phyloP scores from a whole-genome alignment of 2,888 invertebrate genomes.

The Tenthredo amoena region DNA sequence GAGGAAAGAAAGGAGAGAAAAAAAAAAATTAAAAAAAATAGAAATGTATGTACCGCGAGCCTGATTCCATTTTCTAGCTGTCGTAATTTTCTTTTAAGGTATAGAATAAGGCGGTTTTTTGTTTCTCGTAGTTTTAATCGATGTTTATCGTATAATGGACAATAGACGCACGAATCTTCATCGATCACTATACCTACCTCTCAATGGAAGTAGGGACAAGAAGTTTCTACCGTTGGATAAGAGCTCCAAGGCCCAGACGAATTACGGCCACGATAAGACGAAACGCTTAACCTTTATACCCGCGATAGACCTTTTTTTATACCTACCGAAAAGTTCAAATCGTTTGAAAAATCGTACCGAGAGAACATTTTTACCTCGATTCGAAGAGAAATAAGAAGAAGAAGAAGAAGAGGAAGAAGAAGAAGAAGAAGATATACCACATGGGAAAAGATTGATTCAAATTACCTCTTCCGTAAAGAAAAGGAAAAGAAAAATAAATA shows the following conservation, averaged over 20 bases:
- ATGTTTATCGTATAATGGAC: constrained; percentile 27
- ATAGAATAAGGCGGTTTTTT: background rate
- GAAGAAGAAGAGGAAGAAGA: background rate
- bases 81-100: background rate
- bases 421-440: background rate
- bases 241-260: constrained; percentile 19
- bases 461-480: background rate
- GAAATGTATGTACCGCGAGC: background rate
- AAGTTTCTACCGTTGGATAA: constrained; percentile 37
- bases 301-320: background rate
- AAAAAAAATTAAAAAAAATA: background rate
- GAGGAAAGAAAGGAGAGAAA: background rate
- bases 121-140: background rate
- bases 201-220: constrained; percentile 31
- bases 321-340: background rate
- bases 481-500: background rate
- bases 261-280: constrained; percentile 33
- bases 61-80: background rate
- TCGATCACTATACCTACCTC: constrained; percentile 19
- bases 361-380: background rate
- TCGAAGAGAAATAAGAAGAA: background rate
- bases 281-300: constrained; percentile 13
- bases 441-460: background rate
- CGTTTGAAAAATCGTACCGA: background rate
- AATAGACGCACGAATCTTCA: constrained; percentile 17